phyloP scores from a whole-genome alignment of 2,888 invertebrate genomes.

The Hipparchia sbordonii region DNA sequence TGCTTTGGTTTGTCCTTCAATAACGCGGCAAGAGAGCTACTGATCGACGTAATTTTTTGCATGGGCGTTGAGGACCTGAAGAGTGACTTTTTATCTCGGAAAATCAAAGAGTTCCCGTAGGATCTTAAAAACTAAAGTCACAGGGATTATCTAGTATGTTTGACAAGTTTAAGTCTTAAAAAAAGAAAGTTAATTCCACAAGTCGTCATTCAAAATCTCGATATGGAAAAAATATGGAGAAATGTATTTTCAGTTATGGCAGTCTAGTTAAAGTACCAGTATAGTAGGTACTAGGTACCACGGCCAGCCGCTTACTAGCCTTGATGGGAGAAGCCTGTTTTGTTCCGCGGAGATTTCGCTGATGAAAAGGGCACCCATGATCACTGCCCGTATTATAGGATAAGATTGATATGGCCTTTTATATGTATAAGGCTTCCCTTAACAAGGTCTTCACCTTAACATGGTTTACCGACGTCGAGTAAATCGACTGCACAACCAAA shows the following conservation, averaged over 20 bases:
- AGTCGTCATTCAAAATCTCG: not conserved
- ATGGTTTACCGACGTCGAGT: not conserved
- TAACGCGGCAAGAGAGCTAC: too few species aligned
- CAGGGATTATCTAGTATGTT: too few species aligned
- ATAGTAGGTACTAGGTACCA: slow-evolving; percentile 13
- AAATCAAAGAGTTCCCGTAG: too few species aligned
- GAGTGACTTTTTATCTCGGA: too few species aligned
- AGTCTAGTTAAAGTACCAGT: slow-evolving; percentile 15
- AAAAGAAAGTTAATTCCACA: not conserved
- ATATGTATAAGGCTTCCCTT: not conserved
- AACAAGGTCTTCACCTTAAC: too few species aligned
- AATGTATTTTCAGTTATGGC: slow-evolving; percentile 30
- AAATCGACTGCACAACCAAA: not conserved
- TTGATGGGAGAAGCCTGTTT: slow-evolving; percentile 27
- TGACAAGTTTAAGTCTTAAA: too few species aligned
- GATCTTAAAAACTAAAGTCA: too few species aligned
- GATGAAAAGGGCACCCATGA: slow-evolving; percentile 10
- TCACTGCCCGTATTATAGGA: not conserved
- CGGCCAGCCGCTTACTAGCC: slow-evolving; percentile 28
- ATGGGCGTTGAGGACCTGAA: too few species aligned
- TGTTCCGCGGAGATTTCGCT: slow-evolving; percentile 17
- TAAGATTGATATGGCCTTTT: not conserved
- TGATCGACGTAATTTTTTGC: too few species aligned
- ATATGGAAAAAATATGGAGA: slow-evolving; percentile 6
- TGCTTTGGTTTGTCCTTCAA: too few species aligned